Conservation (phyloP, 2,113 vertebrate genomes). For the Corvus hawaiiensis region DNA sequence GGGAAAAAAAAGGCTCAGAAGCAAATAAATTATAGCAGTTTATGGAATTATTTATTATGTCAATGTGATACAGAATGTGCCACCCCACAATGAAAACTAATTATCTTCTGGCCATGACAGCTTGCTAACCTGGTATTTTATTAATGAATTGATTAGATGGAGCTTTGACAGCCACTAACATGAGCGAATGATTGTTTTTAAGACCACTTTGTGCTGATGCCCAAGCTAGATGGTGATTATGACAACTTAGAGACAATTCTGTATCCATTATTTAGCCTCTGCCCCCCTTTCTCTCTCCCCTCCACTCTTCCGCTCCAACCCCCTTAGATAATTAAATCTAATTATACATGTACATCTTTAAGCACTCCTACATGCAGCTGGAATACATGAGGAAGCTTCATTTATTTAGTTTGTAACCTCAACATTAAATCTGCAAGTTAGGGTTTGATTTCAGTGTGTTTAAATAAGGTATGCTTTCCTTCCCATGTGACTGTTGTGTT, state of each 20-base stretch:
- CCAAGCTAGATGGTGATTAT: not conserved
- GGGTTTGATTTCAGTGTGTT: not conserved
- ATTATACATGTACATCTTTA: not conserved
- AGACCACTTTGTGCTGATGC: not conserved
- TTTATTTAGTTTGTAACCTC: not conserved
- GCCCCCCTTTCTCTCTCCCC: not conserved
- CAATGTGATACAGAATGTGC: not conserved
- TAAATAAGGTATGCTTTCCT: not conserved
- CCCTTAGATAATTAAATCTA: not conserved
- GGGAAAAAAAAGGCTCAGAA: not conserved
- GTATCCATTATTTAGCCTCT: not conserved
- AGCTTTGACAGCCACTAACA: not conserved
- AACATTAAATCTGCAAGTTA: not conserved
- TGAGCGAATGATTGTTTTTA: not conserved
- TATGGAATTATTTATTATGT: constrained; percentile 27
- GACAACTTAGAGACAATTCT: not conserved
- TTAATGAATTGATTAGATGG: constrained; percentile 18
- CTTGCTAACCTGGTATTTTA: not conserved
- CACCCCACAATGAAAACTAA: constrained; percentile 8
- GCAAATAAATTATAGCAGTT: constrained; percentile 19
- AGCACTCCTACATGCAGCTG: not conserved
- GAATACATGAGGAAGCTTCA: not conserved
- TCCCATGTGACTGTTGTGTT: not conserved
- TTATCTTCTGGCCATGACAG: constrained; percentile 26
- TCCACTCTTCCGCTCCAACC: not conserved